Evolutionary conservation across 2,888 invertebrate species (phyloP).

Genomic region (Tenthredo mesomela): DNA sequence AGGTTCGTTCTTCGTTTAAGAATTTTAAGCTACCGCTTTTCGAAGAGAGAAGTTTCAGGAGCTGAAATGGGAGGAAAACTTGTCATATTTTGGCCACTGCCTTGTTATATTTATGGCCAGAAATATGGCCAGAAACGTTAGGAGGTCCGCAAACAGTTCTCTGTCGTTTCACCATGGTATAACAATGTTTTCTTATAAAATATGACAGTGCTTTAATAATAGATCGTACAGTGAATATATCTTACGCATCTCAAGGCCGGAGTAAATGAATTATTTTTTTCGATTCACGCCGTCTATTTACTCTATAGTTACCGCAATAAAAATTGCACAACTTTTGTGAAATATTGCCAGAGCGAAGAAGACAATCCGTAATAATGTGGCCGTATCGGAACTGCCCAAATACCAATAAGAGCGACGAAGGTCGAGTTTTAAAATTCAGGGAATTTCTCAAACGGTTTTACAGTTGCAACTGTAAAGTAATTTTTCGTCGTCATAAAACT

Average conservation of each 20-base stretch:
- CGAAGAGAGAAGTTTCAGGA: conserved; percentile 38
- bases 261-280: conserved; percentile 57
- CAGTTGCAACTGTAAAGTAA: conserved; percentile 66
- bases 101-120: conserved; percentile 73
- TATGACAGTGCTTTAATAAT: not conserved
- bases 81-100: conserved; percentile 75
- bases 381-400: conserved; percentile 57
- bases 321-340: conserved; percentile 66
- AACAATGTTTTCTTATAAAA: conserved; percentile 26
- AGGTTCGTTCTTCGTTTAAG: conserved; percentile 22
- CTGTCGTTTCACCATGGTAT: conserved; percentile 4
- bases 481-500: conserved; percentile 66
- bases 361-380: conserved; percentile 70
- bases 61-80: conserved; percentile 55
- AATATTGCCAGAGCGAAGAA: conserved; percentile 60
- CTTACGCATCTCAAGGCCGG: conserved; percentile 28
- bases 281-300: not conserved
- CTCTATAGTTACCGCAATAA: conserved; percentile 65
- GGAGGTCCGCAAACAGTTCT: conserved; percentile 71
- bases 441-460: conserved; percentile 59
- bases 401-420: conserved; percentile 45
- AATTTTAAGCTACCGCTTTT: conserved; percentile 38
- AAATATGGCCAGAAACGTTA: conserved; percentile 75
- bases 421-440: conserved; percentile 24
- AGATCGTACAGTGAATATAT: not conserved